Conservation (phyloP, 2,888 invertebrate genomes). For the Heliconius hortense region DNA sequence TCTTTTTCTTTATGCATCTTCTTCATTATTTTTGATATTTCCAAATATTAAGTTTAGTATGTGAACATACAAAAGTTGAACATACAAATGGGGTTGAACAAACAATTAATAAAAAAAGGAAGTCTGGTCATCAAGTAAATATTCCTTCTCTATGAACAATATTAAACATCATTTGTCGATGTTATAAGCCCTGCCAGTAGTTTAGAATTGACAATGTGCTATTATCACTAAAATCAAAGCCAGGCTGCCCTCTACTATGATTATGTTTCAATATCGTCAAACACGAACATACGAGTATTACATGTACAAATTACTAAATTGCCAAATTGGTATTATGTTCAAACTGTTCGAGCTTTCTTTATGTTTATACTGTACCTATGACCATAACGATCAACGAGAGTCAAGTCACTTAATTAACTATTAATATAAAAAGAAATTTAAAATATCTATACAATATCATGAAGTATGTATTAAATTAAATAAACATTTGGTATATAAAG, state of each 20-base stretch:
- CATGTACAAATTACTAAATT: no score
- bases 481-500: no score
- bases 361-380: no score
- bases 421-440: no score
- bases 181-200: neutral
- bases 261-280: neutral
- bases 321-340: neutral
- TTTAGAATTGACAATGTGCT: neutral
- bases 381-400: no score
- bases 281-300: neutral
- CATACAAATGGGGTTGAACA: no score
- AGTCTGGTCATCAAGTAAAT: neutral
- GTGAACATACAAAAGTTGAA: no score
- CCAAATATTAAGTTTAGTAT: no score
- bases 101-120: neutral
- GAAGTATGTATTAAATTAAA: no score
- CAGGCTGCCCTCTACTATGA: neutral
- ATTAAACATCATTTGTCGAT: neutral
- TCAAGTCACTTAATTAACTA: no score
- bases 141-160: neutral
- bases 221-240: constrained; percentile 1
- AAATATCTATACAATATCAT: no score
- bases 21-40: neutral
- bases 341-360: no score
- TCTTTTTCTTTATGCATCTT: neutral